Evolutionary conservation across 1,140 invertebrate genomes (phyloP).

Genomic region (Temnothorax nylanderi): DNA sequence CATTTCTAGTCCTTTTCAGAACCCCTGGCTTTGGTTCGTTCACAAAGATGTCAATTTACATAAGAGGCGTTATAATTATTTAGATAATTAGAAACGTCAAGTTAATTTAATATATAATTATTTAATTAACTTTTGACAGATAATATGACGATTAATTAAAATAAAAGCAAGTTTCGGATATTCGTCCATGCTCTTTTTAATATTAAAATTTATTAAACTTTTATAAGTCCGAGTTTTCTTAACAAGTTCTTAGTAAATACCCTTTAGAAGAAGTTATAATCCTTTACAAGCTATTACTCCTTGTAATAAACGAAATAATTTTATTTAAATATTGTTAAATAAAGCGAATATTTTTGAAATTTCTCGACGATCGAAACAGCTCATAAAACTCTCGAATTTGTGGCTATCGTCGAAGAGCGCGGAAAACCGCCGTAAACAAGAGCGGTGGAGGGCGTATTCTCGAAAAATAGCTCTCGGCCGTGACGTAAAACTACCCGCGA

Average conservation of each 20-base stretch:
- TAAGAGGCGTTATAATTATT: not conserved
- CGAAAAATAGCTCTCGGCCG: slow-evolving; percentile 72
- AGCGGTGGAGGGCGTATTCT: slow-evolving; percentile 57
- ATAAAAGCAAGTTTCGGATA: not conserved
- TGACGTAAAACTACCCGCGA: slow-evolving; percentile 74
- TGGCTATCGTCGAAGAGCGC: slow-evolving; percentile 61
- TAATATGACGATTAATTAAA: not conserved
- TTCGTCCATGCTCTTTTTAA: not conserved
- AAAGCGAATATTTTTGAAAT: not conserved
- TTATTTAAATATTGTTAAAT: not conserved
- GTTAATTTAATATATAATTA: slow-evolving; percentile 12
- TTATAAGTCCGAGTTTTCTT: not conserved
- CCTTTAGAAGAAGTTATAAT: not conserved
- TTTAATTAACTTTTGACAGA: not conserved
- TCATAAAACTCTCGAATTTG: slow-evolving; percentile 77
- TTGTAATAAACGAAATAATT: not conserved
- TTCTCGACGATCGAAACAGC: slow-evolving; percentile 29
- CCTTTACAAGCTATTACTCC: not conserved
- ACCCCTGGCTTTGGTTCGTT: not conserved
- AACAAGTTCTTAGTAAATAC: not conserved
- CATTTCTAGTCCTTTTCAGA: not conserved
- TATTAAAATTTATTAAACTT: slow-evolving; percentile 7
- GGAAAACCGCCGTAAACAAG: slow-evolving; percentile 72
- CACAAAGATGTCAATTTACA: not conserved
- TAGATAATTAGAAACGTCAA: not conserved